Conservation (phyloP, 1,140 invertebrate genomes). For the Danaus melanippus region DNA sequence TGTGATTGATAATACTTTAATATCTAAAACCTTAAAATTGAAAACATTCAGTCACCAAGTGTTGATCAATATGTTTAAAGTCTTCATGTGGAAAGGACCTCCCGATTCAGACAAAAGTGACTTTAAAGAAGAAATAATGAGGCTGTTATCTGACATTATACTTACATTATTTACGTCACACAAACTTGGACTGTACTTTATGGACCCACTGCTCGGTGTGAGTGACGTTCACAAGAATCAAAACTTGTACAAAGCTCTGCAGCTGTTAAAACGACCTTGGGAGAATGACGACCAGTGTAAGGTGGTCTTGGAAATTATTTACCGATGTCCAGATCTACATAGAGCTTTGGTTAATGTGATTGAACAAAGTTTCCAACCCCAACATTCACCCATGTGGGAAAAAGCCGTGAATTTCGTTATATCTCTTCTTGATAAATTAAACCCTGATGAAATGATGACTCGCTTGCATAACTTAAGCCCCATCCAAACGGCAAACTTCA, state of each 20-base stretch:
- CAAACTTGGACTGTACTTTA: conserved; percentile 79
- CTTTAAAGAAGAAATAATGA: conserved; percentile 72
- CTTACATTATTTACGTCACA: conserved; percentile 78
- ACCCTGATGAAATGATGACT: conserved; percentile 53
- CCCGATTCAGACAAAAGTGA: conserved; percentile 62
- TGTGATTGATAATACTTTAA: conserved; percentile 76
- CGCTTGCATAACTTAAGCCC: conserved; percentile 50
- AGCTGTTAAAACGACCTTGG: conserved; percentile 77
- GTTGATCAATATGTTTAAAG: conserved; percentile 76
- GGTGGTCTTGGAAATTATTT: conserved; percentile 77
- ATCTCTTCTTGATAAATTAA: conserved; percentile 64
- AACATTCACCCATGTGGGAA: conserved; percentile 75
- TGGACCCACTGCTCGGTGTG: conserved; percentile 74
- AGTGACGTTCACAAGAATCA: conserved; percentile 75
- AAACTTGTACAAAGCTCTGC: conserved; percentile 75
- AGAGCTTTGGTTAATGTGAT: conserved; percentile 74
- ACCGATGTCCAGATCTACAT: conserved; percentile 81
- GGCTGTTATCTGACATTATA: conserved; percentile 77
- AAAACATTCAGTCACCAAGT: conserved; percentile 79
- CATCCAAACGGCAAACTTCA: conserved; percentile 65
- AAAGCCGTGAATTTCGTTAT: conserved; percentile 71
- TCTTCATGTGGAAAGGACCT: conserved; percentile 85
- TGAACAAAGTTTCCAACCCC: conserved; percentile 74
- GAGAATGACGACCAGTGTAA: conserved; percentile 76
- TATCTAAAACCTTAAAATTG: conserved; percentile 83